Conservation (phyloP, 2,113 vertebrate species). For the Abramis brama region DNA sequence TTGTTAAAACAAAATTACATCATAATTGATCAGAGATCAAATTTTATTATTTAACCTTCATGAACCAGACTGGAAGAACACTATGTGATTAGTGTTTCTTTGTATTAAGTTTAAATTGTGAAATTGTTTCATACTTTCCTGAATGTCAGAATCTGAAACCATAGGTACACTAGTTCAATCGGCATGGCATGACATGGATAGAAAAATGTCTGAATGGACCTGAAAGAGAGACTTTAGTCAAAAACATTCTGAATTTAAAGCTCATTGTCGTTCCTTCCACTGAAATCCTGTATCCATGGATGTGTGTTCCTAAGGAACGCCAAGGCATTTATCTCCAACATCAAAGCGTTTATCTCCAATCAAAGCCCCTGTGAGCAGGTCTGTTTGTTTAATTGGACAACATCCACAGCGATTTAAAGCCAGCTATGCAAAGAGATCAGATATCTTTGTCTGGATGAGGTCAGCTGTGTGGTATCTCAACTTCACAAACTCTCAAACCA, state of each 20-base stretch:
- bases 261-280: conserved; percentile 34
- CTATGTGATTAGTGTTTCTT: neutral
- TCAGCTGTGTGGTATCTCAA: neutral
- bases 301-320: neutral
- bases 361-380: neutral
- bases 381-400: conserved; percentile 21
- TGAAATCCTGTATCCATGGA: conserved; percentile 30
- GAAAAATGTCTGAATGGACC: neutral
- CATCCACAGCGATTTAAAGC: neutral
- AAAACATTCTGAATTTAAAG: conserved; percentile 11
- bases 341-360: conserved; percentile 15
- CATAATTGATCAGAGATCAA: too few relatives aligned
- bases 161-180: neutral
- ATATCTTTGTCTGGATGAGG: conserved; percentile 1
- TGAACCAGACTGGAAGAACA: neutral
- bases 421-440: neutral
- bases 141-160: neutral
- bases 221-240: neutral
- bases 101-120: neutral
- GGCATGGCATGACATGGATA: neutral
- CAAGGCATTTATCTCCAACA: conserved; percentile 5
- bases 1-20: too few relatives aligned
- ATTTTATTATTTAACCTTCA: neutral
- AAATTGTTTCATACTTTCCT: neutral
- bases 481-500: neutral